phyloP scores from a whole-genome alignment of 1,140 invertebrate species.

The Lethrus apterus region DNA sequence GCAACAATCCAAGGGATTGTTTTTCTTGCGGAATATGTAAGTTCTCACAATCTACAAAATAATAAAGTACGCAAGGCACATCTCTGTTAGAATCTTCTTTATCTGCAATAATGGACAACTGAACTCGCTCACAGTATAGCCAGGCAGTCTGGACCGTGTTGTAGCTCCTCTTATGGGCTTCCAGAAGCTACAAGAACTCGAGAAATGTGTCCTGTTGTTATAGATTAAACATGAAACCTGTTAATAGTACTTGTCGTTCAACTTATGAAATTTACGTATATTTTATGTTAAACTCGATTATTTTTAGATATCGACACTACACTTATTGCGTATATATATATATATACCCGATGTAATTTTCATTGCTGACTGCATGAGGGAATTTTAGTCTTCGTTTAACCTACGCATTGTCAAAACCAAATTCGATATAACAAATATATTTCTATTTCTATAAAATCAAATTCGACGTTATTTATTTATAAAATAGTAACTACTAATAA shows the following conservation, averaged over 20 bases:
- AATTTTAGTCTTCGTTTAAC: too few relatives aligned
- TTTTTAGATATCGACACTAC: constrained; percentile 6
- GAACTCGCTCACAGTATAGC: constrained; percentile 34
- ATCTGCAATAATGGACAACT: constrained; percentile 33
- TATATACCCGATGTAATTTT: constrained; percentile 3
- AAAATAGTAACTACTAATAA: too few relatives aligned
- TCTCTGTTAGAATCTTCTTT: constrained; percentile 37
- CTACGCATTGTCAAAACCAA: too few relatives aligned
- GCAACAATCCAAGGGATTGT: constrained; percentile 9
- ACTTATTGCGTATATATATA: constrained; percentile 7
- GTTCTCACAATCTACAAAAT: constrained; percentile 34
- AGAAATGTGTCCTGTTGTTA: constrained; percentile 7
- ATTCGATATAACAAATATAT: too few relatives aligned
- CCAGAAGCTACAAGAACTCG: constrained; percentile 19
- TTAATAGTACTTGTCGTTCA: constrained; percentile 8
- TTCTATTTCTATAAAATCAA: too few relatives aligned
- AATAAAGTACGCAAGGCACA: constrained; percentile 37
- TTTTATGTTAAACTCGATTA: constrained; percentile 10
- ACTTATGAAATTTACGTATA: constrained; percentile 7
- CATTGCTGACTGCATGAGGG: not conserved
- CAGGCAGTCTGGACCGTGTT: constrained; percentile 32
- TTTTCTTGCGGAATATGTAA: constrained; percentile 18
- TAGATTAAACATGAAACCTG: constrained; percentile 10
- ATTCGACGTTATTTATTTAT: too few relatives aligned
- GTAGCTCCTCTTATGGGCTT: constrained; percentile 30